phyloP scores from a whole-genome alignment of 2,888 invertebrate species.

The Frankliniella fusca region DNA sequence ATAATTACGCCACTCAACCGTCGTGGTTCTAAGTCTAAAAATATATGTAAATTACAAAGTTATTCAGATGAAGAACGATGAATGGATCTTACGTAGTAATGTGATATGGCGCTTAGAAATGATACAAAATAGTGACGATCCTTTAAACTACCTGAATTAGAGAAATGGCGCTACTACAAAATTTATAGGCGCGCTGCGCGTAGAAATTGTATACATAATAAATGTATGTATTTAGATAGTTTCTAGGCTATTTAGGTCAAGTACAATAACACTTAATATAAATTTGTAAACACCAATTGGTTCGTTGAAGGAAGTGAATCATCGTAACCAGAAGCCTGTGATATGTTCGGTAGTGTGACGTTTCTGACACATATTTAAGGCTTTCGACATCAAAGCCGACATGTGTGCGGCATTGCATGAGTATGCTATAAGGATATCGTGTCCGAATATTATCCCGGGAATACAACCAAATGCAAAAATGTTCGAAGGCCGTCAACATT shows the following conservation, averaged over 20 bases:
- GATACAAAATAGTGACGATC: conserved; percentile 20
- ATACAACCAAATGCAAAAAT: no score
- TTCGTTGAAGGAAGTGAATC: conserved; percentile 10
- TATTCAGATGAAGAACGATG: background rate
- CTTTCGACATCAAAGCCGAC: no score
- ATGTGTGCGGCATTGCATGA: no score
- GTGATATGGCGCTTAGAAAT: conserved; percentile 25
- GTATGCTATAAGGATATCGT: no score
- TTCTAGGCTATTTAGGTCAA: background rate
- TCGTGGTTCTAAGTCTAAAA: background rate
- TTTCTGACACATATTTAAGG: no score
- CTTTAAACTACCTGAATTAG: background rate
- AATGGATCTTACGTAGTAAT: background rate
- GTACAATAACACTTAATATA: background rate
- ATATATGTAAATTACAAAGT: background rate
- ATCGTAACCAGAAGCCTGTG: background rate
- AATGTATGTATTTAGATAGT: background rate
- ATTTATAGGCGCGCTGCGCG: background rate
- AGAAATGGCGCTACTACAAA: background rate
- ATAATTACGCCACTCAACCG: no score
- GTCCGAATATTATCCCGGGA: no score
- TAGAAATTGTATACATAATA: background rate
- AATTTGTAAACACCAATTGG: conserved; percentile 15
- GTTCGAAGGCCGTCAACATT: no score
- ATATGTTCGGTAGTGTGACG: background rate